Conservation (phyloP, 2,113 vertebrate genomes). For the Dolichotis patagonum region DNA sequence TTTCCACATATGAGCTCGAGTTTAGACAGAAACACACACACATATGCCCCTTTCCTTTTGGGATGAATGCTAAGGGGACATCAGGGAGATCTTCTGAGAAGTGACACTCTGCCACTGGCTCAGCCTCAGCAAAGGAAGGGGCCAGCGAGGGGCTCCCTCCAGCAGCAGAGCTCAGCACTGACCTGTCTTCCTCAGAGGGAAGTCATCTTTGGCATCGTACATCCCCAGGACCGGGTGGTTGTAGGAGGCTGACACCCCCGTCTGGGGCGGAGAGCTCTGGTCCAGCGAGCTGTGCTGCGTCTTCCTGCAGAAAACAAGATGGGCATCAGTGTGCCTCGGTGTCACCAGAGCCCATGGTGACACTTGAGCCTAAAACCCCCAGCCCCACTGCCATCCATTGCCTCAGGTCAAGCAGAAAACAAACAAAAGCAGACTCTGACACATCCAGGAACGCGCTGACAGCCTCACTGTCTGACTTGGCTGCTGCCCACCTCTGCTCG, state of each 20-base stretch:
- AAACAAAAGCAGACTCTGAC: background rate
- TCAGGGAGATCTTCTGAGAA: background rate
- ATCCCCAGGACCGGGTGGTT: conserved; percentile 95
- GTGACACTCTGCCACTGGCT: rapidly evolving
- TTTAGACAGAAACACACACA: rapidly evolving
- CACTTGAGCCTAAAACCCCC: background rate
- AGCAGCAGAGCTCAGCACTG: background rate
- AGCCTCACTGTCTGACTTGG: background rate
- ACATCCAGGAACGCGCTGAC: rapidly evolving
- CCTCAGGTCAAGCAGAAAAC: background rate
- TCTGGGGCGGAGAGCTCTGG: conserved; percentile 98
- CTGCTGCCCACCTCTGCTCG: background rate
- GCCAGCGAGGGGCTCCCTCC: rapidly evolving
- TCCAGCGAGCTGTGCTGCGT: conserved; percentile 99
- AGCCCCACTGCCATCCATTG: background rate
- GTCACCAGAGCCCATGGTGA: background rate
- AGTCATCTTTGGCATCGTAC: conserved; percentile 98
- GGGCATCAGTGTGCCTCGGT: background rate
- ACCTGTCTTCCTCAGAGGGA: conserved; percentile 99
- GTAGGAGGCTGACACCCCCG: conserved; percentile 92
- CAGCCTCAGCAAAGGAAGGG: rapidly evolving
- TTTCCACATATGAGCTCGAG: background rate
- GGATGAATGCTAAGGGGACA: background rate
- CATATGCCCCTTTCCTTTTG: rapidly evolving
- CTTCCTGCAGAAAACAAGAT: conserved; percentile 88